Base-by-base conservation (phyloP, 2,113 vertebrate species). In the Xiphophorus maculatus region DNA sequence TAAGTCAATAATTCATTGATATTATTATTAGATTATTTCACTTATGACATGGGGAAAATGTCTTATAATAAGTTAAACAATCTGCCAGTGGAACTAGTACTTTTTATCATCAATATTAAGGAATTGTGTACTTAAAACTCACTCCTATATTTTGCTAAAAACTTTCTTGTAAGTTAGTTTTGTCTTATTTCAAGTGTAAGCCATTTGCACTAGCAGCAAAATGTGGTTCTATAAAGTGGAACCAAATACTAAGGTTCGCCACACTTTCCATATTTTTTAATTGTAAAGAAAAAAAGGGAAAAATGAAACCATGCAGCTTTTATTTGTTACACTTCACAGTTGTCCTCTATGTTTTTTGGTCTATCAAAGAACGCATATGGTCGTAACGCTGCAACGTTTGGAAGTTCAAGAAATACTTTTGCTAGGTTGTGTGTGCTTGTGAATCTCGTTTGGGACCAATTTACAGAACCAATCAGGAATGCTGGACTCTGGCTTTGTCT, bases 401-500 rank as follows among this genome's bases (percentile, higher is more conserved):
- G 10, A 58, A n/a, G 22, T 58, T 58, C 22, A 25, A n/a, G 51
- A 7, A n/a, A 58, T 58, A n/a, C 51, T 58, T 58, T 58, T 58
- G 25, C 19, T 3, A 3, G 51, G 7, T 0, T 37, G 35, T 37
- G 35, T 11, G 35, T 10, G 35, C 10, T 8, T 11, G 10, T 37
- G 35, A 37, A 63, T 51, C 10, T 9, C 13, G 32, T 35, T 76
- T n/a, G 35, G 70, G 25, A 10, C 22, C 0, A 30, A 0, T 42
- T 51, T 22, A 28, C 54, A 1, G 58, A 35, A 81, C 66, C 77
- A 69, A 81, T 86, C 84, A 80, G 88, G 90, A 93, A 91, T 93
- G 88, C 86, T 82, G 88, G 90, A 91, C 87, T 88, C 91, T 91
- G 92, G 92, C 89, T 90, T 94, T 91, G 92, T 95, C 93, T 95